phyloP scores from a whole-genome alignment of 2,113 vertebrate species.

The Asarcornis scutulata region DNA sequence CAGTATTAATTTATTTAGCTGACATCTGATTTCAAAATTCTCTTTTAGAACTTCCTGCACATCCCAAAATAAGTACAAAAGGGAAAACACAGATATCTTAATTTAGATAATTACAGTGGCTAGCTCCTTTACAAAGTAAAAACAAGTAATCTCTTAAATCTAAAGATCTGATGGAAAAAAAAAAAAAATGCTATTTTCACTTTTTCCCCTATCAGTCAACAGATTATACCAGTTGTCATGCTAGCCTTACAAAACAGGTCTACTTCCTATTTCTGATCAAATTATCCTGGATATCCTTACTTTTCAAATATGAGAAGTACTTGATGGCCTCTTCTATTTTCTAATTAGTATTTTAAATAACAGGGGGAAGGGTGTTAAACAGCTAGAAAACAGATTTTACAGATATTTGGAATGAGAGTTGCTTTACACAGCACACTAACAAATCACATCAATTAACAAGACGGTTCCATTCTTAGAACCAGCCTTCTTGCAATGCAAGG shows the following conservation, averaged over 20 bases:
- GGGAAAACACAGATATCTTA: not conserved
- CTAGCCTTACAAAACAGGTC: not conserved
- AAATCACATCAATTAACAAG: not conserved
- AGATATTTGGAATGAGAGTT: not conserved
- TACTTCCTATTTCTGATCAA: not conserved
- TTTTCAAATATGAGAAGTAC: not conserved
- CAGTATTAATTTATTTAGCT: not conserved
- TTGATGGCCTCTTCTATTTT: not conserved
- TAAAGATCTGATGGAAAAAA: not conserved
- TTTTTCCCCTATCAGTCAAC: not conserved
- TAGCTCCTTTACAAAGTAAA: not conserved
- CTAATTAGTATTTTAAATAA: not conserved
- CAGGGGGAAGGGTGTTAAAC: accelerated
- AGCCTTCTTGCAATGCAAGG: not conserved
- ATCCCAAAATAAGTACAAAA: not conserved
- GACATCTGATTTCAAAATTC: not conserved
- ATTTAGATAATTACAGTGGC: not conserved
- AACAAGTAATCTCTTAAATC: not conserved
- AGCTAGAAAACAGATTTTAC: not conserved
- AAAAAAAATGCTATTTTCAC: not conserved
- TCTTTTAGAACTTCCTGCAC: not conserved
- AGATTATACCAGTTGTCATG: not conserved
- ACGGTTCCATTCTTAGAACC: not conserved
- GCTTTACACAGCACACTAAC: not conserved
- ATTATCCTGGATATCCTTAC: not conserved